These are phyloP conservation scores for Seira musarum DNA, from an alignment of 2,888 invertebrate genomes.

Conservation along the genomic window DNA sequence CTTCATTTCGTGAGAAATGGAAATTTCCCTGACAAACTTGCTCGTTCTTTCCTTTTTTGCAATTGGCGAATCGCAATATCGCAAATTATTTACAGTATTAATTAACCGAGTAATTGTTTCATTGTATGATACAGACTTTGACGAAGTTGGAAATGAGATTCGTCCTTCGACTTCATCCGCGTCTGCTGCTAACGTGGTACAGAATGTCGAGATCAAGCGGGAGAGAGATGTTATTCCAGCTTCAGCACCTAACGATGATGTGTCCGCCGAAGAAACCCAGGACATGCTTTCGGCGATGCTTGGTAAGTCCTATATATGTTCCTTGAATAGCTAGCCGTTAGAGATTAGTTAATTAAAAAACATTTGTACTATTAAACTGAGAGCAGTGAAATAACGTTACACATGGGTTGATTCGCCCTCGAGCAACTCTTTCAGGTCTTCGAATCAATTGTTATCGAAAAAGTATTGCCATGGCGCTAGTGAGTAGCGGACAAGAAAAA, in stretches of 20 bases:
- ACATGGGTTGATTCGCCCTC: conserved; percentile 29
- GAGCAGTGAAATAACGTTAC: conserved; percentile 20
- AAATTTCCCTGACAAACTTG: too few relatives aligned
- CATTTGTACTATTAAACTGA: not conserved
- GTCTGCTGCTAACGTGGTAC: not conserved
- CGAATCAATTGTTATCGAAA: conserved; percentile 2
- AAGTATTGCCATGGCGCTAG: not conserved
- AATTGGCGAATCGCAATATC: too few relatives aligned
- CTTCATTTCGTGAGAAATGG: not conserved
- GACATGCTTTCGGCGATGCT: conserved; percentile 49
- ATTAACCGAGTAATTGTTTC: too few relatives aligned
- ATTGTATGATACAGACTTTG: conserved; percentile 11
- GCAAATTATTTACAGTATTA: too few relatives aligned
- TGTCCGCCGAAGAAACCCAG: conserved; percentile 13
- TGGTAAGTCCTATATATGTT: conserved; percentile 36
- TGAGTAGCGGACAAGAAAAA: not conserved
- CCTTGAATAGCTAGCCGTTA: not conserved
- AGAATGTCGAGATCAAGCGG: not conserved
- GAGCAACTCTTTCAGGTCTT: conserved; percentile 28
- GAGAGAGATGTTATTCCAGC: conserved; percentile 2
- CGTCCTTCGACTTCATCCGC: conserved; percentile 12
- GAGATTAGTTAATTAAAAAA: not conserved
- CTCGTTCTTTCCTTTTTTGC: too few relatives aligned
- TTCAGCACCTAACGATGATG: conserved; percentile 17
- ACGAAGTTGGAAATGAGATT: not conserved